Evolutionary conservation across 2,888 invertebrate species (phyloP).

Genomic region (Ectropis crepuscularia): DNA sequence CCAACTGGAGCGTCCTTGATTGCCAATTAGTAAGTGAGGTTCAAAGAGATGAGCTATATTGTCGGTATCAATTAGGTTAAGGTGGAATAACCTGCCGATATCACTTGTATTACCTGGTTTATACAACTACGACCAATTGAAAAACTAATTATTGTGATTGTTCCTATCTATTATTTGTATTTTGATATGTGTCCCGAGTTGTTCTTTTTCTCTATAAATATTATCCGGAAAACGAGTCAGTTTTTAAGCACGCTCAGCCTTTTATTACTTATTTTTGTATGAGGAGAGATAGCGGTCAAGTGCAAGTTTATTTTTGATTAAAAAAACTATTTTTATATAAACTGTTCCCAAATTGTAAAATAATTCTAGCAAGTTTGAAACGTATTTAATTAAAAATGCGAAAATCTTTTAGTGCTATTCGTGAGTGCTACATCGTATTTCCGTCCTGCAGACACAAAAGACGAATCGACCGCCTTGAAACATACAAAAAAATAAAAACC

Average conservation of each 20-base stretch:
- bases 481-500: conserved; percentile 30
- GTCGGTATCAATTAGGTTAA: conserved; percentile 49
- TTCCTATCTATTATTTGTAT: not conserved
- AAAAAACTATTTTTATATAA: too few relatives aligned
- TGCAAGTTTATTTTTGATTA: too few relatives aligned
- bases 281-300: too few relatives aligned
- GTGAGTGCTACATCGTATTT: not conserved
- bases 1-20: conserved; percentile 52
- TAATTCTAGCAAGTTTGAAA: not conserved
- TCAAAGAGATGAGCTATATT: conserved; percentile 47
- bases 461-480: conserved; percentile 19
- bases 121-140: conserved; percentile 4
- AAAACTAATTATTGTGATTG: not conserved
- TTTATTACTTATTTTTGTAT: too few relatives aligned
- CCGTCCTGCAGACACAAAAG: conserved; percentile 9
- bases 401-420: not conserved
- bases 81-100: conserved; percentile 24
- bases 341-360: not conserved
- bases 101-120: conserved; percentile 8
- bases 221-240: too few relatives aligned
- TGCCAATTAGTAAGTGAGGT: conserved; percentile 57
- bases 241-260: too few relatives aligned
- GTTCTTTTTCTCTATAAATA: too few relatives aligned
- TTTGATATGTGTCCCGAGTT: not conserved
- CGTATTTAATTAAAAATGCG: not conserved